These are phyloP conservation scores for Rattus norvegicus DNA, from an alignment of 2,113 vertebrate genomes.

Conservation along the genomic window GRCr8 NC_086031.1:77491001-77491500, in stretches of 20 bases:
- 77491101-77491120: neutral
- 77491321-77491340: no score
- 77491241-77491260: neutral
- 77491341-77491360: neutral
- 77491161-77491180: neutral
- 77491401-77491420: accelerated
- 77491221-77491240: neutral
- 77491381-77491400: neutral
- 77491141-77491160: neutral
- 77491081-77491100: neutral
- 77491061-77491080: neutral
- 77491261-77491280: neutral
- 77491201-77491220: neutral
- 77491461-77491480: neutral
- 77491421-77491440: neutral
- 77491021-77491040: neutral
- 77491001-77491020: neutral
- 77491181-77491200: neutral
- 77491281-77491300: neutral
- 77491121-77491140: neutral
- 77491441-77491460: neutral
- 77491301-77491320: neutral
- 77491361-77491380: neutral
- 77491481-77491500: neutral
- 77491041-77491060: neutral